Evolutionary conservation across 2,888 invertebrate species (phyloP).

Genomic region (Empis stercorea): DNA sequence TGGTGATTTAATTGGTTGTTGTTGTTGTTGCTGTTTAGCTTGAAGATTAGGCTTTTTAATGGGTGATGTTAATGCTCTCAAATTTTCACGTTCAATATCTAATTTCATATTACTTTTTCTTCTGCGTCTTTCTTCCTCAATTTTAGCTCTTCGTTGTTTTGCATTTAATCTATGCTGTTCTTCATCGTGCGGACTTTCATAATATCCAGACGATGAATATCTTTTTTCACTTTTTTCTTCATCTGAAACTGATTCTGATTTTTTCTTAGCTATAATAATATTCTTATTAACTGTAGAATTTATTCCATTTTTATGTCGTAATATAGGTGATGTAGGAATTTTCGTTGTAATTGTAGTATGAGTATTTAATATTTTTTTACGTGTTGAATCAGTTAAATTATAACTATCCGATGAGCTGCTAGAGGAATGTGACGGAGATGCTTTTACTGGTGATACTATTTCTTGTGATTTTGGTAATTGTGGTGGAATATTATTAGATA

Average conservation of each 20-base stretch:
- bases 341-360: conserved; percentile 5
- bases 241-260: conserved; percentile 49
- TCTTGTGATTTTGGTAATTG: conserved; percentile 5
- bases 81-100: conserved; percentile 52
- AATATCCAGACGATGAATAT: conserved; percentile 62
- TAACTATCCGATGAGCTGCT: conserved; percentile 47
- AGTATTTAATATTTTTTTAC: background rate
- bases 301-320: conserved; percentile 9
- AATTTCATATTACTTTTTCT: conserved; percentile 64
- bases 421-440: conserved; percentile 42
- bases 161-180: conserved; percentile 23
- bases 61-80: conserved; percentile 40
- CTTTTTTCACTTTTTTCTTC: conserved; percentile 54
- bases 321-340: background rate
- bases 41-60: conserved; percentile 22
- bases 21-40: background rate
- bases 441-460: conserved; percentile 13
- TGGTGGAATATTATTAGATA: background rate
- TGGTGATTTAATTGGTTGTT: conserved; percentile 22
- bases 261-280: conserved; percentile 16
- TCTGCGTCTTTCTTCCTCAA: conserved; percentile 56
- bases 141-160: conserved; percentile 38
- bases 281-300: conserved; percentile 7
- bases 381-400: conserved; percentile 34
- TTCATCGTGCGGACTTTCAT: conserved; percentile 60